Base-by-base conservation (phyloP, 2,888 invertebrate species). In the Lasius fuliginosus region DNA sequence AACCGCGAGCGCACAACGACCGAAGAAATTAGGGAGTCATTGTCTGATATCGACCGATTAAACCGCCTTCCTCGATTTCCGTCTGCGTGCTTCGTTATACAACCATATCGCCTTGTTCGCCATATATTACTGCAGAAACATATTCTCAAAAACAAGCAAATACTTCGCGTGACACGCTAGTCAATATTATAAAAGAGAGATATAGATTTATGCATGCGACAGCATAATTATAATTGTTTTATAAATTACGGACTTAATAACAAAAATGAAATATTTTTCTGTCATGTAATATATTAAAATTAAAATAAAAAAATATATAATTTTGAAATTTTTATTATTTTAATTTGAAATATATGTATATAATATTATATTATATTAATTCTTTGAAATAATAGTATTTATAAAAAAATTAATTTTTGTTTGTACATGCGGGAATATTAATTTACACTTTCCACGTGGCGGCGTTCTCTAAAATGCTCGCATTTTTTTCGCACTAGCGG, bases 21-120 rank as follows among this genome's bases (percentile, higher is more conserved):
- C 85, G 40, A 83, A 85, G 85, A 85, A 89, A 88, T 89, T 89
- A 86, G 76, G 71, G 69, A 83, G 68, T 62, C 64, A 60, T 62
- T 67, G 79, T 67, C 69, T 64, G 82, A 81, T 85, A 88, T 82
- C 84, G 83, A 87, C 67, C 88, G 68, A 71, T 75, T 65, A 46
- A 81, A 58, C 23, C 23, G 56, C 73, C 49, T 76, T 67, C 74
- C 69, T 71, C 76, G 74, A 82, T 69, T 82, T 62, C 46, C 27
- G 33, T 56, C 69, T 65, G 49, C 62, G 9, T 46, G 58, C 62
- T 46, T 42, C n/a, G n/a, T 46, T 74, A 74, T 27, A n/a, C 15
- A 30, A 18, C n/a, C 30, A 56, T 23, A 23, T 40, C 18, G 36
- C 6, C 40, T 76, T 27, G 56, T 33, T 56, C 18, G 30, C 8